Evolutionary conservation across 2,113 vertebrate species (phyloP).

Genomic region (Gymnogyps californianus): DNA sequence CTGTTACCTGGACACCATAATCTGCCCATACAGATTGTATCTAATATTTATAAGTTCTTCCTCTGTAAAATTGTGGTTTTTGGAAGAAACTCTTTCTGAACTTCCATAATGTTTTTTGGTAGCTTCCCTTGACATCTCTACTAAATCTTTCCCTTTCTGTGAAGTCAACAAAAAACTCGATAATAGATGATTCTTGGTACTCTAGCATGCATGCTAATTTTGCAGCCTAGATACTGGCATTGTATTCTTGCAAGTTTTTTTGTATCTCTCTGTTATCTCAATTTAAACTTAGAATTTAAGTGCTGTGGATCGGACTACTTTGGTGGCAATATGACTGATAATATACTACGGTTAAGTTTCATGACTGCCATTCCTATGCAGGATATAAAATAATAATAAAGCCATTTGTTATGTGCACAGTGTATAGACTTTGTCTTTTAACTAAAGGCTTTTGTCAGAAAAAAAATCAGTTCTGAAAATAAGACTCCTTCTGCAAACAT

Average conservation of each 20-base stretch:
- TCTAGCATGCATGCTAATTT: background rate
- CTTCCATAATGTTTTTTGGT: background rate
- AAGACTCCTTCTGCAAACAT: background rate
- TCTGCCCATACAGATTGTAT: background rate
- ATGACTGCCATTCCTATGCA: background rate
- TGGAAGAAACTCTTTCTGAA: background rate
- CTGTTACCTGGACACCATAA: background rate
- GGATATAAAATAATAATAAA: background rate
- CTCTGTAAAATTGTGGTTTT: fast-evolving
- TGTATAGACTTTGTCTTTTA: background rate
- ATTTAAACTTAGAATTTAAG: background rate
- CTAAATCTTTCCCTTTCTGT: background rate
- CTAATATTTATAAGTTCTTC: background rate
- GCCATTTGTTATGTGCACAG: background rate
- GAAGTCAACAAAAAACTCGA: background rate
- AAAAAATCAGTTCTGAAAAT: background rate
- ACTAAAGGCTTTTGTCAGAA: background rate
- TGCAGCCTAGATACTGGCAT: background rate
- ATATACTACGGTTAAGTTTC: background rate
- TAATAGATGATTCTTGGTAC: background rate
- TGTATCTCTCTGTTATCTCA: background rate
- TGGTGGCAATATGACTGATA: background rate
- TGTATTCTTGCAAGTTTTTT: background rate
- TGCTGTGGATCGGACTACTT: background rate
- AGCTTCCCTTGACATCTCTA: background rate